Evolutionary conservation across 1,140 invertebrate genomes (phyloP).

Genomic region (Laodelphax striatellus): DNA sequence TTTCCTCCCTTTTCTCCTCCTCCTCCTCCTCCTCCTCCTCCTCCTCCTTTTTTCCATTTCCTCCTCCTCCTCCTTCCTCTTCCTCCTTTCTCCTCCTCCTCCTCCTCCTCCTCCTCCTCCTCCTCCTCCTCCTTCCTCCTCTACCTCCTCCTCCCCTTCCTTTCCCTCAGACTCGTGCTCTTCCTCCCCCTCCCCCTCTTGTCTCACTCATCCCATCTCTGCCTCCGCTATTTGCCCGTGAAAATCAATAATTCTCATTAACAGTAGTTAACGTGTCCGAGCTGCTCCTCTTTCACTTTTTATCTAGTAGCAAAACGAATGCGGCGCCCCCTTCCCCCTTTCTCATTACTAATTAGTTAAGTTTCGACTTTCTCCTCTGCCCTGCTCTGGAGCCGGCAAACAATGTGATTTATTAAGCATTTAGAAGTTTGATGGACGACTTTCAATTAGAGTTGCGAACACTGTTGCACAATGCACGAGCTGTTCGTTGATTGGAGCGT

Average conservation of each 20-base stretch:
- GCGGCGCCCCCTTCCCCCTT: background rate
- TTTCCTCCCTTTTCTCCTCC: background rate
- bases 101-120: background rate
- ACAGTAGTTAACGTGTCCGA: no score
- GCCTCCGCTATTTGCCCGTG: background rate
- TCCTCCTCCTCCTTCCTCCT: background rate
- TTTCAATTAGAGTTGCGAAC: no score
- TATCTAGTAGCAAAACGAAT: background rate
- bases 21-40: background rate
- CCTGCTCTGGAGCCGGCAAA: no score
- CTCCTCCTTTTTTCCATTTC: background rate
- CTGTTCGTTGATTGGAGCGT: no score
- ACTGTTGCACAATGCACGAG: no score
- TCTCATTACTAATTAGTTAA: no score
- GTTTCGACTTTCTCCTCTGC: no score
- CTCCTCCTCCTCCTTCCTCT: background rate
- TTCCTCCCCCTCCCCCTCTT: background rate
- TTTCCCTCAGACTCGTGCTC: no score
- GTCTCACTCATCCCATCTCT: background rate
- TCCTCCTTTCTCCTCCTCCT: background rate
- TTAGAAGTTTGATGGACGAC: no score
- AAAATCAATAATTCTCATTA: background rate
- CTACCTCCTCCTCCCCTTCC: background rate
- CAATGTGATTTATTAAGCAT: no score
- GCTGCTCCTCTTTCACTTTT: background rate